A percentile compares a stretch with the other conserved stretches of the same genome.
phyloP scores from a whole-genome alignment of 2,888 invertebrate species.

The Habrosyne pyritoides region DNA sequence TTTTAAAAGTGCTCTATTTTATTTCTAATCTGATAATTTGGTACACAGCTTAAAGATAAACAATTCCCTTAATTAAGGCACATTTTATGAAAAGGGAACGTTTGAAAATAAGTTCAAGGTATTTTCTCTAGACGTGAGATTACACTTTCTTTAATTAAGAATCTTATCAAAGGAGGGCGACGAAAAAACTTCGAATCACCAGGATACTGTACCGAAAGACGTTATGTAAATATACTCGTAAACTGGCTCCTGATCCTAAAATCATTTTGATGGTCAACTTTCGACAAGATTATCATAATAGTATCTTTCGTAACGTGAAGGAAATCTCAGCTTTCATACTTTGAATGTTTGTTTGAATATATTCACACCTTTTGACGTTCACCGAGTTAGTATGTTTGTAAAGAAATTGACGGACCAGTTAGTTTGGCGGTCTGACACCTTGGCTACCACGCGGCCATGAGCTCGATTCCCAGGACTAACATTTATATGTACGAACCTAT shows the following conservation, averaged over 20 bases:
- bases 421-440: too few relatives aligned
- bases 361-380: too few relatives aligned
- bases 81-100: neutral
- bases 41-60: neutral
- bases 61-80: neutral
- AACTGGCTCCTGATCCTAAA: neutral
- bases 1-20: neutral
- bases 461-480: too few relatives aligned
- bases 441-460: too few relatives aligned
- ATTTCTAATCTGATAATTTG: neutral
- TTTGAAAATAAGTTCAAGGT: neutral
- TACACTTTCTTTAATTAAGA: conserved; percentile 1
- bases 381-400: too few relatives aligned
- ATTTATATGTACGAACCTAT: too few relatives aligned
- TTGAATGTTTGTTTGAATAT: too few relatives aligned
- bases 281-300: neutral
- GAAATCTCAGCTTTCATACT: neutral
- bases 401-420: too few relatives aligned
- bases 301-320: neutral
- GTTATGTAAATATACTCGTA: neutral
- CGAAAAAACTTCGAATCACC: neutral
- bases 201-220: neutral
- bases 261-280: neutral
- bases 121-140: neutral
- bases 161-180: neutral